These are phyloP conservation scores for Planococcus citri DNA, from an alignment of 1,140 invertebrate species.

Conservation along the genomic window DNA sequence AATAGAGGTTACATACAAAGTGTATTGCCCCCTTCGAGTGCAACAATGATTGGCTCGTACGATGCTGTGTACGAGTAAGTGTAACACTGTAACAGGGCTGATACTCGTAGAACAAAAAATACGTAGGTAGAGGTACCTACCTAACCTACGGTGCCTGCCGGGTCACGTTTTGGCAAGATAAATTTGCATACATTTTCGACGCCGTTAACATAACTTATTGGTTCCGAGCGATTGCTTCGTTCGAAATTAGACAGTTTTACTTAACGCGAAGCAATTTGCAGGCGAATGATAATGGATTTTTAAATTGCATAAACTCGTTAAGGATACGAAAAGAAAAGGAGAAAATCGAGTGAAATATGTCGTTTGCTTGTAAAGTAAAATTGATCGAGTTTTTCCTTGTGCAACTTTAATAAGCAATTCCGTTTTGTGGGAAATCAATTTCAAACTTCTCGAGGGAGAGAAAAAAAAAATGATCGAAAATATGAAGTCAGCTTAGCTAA, in stretches of 20 bases:
- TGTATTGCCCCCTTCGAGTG: too few relatives aligned
- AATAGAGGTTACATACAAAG: too few relatives aligned
- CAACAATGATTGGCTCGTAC: too few relatives aligned
- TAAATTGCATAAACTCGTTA: background rate
- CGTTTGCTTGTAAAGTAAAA: background rate
- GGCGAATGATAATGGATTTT: constrained; percentile 2
- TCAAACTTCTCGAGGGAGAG: background rate
- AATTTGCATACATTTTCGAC: background rate
- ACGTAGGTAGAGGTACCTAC: too few relatives aligned
- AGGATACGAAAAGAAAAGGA: background rate
- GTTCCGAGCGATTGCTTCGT: background rate
- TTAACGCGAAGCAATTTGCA: background rate
- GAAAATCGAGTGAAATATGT: background rate
- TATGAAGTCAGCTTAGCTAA: too few relatives aligned
- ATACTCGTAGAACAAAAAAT: too few relatives aligned
- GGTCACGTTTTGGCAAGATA: background rate
- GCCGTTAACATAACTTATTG: background rate
- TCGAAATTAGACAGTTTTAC: background rate
- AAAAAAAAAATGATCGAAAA: too few relatives aligned
- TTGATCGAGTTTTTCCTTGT: background rate
- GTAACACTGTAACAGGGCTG: too few relatives aligned
- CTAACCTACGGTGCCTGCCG: too few relatives aligned
- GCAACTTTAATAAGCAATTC: background rate
- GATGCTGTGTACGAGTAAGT: too few relatives aligned
- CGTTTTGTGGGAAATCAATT: background rate